A percentile compares a stretch with the other conserved stretches of the same genome.
Evolutionary conservation across 2,888 invertebrate species (phyloP).

Genomic region (Hermodice carunculata): DNA sequence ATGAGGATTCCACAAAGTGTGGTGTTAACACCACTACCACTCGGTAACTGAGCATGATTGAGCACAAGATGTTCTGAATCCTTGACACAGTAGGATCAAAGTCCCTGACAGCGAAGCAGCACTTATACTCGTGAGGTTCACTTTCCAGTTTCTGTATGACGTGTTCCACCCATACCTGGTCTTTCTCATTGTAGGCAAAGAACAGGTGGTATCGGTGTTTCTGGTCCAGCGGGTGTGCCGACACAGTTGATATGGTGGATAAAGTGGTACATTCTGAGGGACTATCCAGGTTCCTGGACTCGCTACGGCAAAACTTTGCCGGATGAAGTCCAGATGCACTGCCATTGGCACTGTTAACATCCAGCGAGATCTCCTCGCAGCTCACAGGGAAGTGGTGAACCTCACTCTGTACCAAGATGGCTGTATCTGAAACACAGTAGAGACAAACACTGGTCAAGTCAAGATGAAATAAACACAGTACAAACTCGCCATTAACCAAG

Average conservation of each 20-base stretch:
- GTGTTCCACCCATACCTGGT: slow-evolving; percentile 51
- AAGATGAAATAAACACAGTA: too few species aligned
- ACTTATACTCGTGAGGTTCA: slow-evolving; percentile 51
- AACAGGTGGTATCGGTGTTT: slow-evolving; percentile 57
- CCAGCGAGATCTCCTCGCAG: slow-evolving; percentile 26
- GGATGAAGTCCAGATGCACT: slow-evolving; percentile 7
- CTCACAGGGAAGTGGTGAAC: slow-evolving; percentile 9
- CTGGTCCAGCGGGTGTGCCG: slow-evolving; percentile 46
- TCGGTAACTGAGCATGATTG: slow-evolving; percentile 59
- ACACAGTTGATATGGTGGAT: slow-evolving; percentile 26
- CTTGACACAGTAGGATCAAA: slow-evolving; percentile 30
- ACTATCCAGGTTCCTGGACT: slow-evolving; percentile 16
- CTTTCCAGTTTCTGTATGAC: slow-evolving; percentile 48
- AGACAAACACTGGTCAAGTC: too few species aligned
- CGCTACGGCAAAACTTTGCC: slow-evolving; percentile 8
- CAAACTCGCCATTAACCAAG: too few species aligned
- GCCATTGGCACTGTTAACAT: slow-evolving; percentile 23
- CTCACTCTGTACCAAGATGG: slow-evolving; percentile 27
- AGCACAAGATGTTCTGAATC: slow-evolving; percentile 54
- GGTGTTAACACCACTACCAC: slow-evolving; percentile 54
- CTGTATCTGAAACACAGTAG: slow-evolving; percentile 21
- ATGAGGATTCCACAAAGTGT: slow-evolving; percentile 49
- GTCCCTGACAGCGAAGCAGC: slow-evolving; percentile 45
- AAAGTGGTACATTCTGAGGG: slow-evolving; percentile 31
- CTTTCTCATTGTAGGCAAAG: slow-evolving; percentile 53